phyloP scores from a whole-genome alignment of 2,113 vertebrate species.

The Lethenteron camtschaticum region DNA sequence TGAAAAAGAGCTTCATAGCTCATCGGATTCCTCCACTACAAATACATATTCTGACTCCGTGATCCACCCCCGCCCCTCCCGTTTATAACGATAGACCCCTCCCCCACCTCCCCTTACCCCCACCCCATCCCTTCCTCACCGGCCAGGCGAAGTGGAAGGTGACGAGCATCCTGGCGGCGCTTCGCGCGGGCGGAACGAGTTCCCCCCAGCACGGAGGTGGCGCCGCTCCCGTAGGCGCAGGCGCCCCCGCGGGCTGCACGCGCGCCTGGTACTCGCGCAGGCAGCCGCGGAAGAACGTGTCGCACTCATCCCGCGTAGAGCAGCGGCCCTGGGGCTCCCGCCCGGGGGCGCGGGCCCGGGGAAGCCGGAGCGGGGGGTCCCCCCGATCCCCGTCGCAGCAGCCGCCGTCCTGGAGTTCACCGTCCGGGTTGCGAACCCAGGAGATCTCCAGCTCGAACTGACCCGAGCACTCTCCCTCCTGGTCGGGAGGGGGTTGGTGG shows the following conservation, averaged over 20 bases:
- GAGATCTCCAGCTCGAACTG: slow-evolving; percentile 82
- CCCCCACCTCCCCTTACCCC: neutral
- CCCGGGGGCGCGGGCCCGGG: neutral
- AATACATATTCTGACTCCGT: slow-evolving; percentile 8
- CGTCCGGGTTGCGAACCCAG: slow-evolving; percentile 53
- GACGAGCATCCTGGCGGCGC: slow-evolving; percentile 45
- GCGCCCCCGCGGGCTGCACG: slow-evolving; percentile 30
- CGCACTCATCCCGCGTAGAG: slow-evolving; percentile 56
- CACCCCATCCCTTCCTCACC: slow-evolving; percentile 29
- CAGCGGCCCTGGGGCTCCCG: slow-evolving; percentile 25
- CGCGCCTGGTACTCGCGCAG: slow-evolving; percentile 82
- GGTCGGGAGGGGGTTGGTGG: slow-evolving; percentile 16
- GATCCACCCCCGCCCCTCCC: slow-evolving; percentile 7
- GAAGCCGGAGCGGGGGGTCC: too few relatives aligned
- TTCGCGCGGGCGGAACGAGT: slow-evolving; percentile 55
- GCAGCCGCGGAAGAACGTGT: slow-evolving; percentile 66
- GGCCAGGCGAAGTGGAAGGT: slow-evolving; percentile 84
- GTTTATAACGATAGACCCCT: neutral
- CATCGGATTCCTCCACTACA: too few relatives aligned
- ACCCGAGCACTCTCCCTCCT: slow-evolving; percentile 68
- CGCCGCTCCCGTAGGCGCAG: slow-evolving; percentile 63
- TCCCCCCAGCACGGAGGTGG: slow-evolving; percentile 66
- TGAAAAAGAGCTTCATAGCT: too few relatives aligned
- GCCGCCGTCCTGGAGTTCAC: slow-evolving; percentile 52
- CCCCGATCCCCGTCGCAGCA: slow-evolving; percentile 43